Evolutionary conservation across 2,113 vertebrate genomes (phyloP).

Genomic region (Jacana jacana): DNA sequence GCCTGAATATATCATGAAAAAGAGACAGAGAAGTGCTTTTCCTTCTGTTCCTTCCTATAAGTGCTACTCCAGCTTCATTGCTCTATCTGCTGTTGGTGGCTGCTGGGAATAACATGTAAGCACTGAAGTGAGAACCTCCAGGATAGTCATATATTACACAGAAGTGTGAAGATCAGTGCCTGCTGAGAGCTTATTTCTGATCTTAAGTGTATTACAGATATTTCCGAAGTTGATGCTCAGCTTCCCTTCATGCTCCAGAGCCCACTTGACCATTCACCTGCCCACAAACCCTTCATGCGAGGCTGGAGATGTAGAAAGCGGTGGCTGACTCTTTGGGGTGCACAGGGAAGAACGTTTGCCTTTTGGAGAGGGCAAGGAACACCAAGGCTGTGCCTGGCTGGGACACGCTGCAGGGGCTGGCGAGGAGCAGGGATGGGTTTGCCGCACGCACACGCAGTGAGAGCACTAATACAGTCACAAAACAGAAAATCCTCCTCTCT

Average conservation of each 20-base stretch:
- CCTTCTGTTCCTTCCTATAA: not conserved
- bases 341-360: not conserved
- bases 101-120: not conserved
- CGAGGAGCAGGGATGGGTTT: not conserved
- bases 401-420: accelerated
- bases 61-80: not conserved
- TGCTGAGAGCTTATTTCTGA: not conserved
- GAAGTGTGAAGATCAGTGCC: not conserved
- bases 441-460: accelerated
- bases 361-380: not conserved
- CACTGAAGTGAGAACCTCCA: not conserved
- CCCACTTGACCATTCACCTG: not conserved
- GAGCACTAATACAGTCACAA: not conserved
- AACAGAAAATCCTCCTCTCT: not conserved
- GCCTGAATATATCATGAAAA: not conserved
- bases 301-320: not conserved
- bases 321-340: accelerated
- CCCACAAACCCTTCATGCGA: not conserved
- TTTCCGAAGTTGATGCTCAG: not conserved
- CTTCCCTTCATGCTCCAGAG: not conserved
- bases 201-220: not conserved
- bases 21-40: not conserved
- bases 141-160: not conserved
- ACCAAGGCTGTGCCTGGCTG: not conserved
- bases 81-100: not conserved